Evolutionary conservation across 2,888 invertebrate species (phyloP).

Genomic region (Apamea monoglypha): DNA sequence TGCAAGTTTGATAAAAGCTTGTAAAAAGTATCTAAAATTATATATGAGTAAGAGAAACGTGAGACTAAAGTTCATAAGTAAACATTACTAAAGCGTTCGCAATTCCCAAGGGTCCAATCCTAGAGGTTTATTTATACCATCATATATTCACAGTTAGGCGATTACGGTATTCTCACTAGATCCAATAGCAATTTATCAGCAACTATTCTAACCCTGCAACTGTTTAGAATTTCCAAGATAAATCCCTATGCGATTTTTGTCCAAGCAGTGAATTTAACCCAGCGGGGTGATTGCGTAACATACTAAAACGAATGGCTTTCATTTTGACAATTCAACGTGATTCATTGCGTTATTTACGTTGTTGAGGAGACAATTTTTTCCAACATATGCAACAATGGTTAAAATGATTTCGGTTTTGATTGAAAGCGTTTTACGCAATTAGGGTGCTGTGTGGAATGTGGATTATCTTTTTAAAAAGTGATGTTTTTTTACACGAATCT

Average conservation of each 20-base stretch:
- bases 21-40: not conserved
- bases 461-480: too few relatives aligned
- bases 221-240: constrained; percentile 11
- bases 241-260: not conserved
- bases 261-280: not conserved
- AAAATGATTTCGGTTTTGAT: too few relatives aligned
- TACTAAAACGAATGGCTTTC: too few relatives aligned
- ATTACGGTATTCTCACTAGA: constrained; percentile 44
- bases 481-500: too few relatives aligned
- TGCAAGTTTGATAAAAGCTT: not conserved
- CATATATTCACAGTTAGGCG: constrained; percentile 36
- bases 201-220: constrained; percentile 28
- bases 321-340: too few relatives aligned
- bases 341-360: too few relatives aligned
- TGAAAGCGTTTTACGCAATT: too few relatives aligned
- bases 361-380: too few relatives aligned
- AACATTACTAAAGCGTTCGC: constrained; percentile 27
- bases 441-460: too few relatives aligned
- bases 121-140: constrained; percentile 34
- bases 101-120: constrained; percentile 31
- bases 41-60: constrained; percentile 15
- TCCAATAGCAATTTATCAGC: constrained; percentile 25
- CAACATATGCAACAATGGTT: too few relatives aligned
- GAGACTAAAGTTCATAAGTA: constrained; percentile 17
- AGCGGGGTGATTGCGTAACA: too few relatives aligned